A percentile compares a stretch with the other conserved stretches of the same genome.
phyloP scores from a whole-genome alignment of 1,140 invertebrate genomes.

The Latrodectus geometricus region DNA sequence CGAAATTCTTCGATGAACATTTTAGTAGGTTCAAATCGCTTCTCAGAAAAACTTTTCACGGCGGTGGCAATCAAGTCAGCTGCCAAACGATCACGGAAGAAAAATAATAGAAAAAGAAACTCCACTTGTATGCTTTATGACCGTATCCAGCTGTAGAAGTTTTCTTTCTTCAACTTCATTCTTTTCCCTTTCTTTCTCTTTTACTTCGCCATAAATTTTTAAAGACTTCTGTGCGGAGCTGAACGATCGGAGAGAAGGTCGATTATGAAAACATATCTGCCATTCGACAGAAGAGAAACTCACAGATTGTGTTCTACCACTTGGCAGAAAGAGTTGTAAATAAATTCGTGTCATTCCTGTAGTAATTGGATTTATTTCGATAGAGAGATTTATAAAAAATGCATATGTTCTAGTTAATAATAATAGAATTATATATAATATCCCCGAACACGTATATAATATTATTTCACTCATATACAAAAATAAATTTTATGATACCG shows the following conservation, averaged over 20 bases:
- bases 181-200: background rate
- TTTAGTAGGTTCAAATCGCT: slow-evolving; percentile 5
- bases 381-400: background rate
- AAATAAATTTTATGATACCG: no score
- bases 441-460: no score
- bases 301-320: background rate
- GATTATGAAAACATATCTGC: background rate
- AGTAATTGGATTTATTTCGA: background rate
- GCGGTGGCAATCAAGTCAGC: slow-evolving; percentile 10
- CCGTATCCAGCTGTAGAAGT: background rate
- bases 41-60: background rate
- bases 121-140: slow-evolving; percentile 17
- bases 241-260: background rate
- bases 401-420: no score
- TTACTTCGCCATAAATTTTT: slow-evolving; percentile 10
- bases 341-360: background rate
- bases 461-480: no score
- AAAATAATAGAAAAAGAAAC: background rate
- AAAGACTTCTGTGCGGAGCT: slow-evolving; percentile 10
- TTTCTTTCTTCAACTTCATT: background rate
- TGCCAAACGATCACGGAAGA: slow-evolving; percentile 10
- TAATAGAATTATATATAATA: no score
- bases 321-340: background rate
- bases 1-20: background rate
- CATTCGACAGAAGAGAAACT: no score